A percentile compares a stretch with the other conserved stretches of the same genome.
These are phyloP conservation scores for Macrosiphum euphorbiae DNA, from an alignment of 2,888 invertebrate genomes.

Conservation along the genomic window DNA sequence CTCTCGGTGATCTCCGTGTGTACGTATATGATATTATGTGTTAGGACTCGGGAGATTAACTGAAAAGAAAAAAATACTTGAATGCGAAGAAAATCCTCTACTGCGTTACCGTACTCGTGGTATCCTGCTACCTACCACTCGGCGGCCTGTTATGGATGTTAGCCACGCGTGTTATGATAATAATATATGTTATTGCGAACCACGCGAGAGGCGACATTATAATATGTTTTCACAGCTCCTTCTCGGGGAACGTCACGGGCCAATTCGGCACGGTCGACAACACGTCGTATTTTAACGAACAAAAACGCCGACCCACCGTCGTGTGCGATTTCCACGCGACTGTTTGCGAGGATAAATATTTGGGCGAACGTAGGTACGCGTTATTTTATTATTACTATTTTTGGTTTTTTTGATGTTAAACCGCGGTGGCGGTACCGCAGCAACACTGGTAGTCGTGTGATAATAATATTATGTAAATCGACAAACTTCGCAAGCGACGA, in stretches of 20 bases:
- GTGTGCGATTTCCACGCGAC: not conserved
- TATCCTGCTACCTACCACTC: not conserved
- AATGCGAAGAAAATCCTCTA: not conserved
- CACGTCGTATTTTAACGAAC: not conserved
- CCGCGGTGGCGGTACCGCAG: not conserved
- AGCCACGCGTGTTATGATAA: not conserved
- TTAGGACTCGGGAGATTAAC: not conserved
- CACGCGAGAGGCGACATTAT: not conserved
- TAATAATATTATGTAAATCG: not conserved
- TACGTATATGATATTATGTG: not conserved
- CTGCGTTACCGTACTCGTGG: not conserved
- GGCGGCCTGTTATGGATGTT: not conserved
- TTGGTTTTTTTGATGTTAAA: not conserved
- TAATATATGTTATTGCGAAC: not conserved
- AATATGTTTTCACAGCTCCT: not conserved
- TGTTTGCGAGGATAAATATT: not conserved
- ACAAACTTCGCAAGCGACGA: not conserved
- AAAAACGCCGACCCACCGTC: not conserved
- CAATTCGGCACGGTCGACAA: not conserved
- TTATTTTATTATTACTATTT: not conserved
- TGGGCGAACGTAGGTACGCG: not conserved
- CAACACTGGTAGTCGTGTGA: not conserved
- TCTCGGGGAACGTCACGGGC: not conserved
- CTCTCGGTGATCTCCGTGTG: not conserved
- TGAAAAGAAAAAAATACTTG: not conserved